These are phyloP conservation scores for Lysandra bellargus DNA, from an alignment of 2,888 invertebrate species.

Conservation along the genomic window DNA sequence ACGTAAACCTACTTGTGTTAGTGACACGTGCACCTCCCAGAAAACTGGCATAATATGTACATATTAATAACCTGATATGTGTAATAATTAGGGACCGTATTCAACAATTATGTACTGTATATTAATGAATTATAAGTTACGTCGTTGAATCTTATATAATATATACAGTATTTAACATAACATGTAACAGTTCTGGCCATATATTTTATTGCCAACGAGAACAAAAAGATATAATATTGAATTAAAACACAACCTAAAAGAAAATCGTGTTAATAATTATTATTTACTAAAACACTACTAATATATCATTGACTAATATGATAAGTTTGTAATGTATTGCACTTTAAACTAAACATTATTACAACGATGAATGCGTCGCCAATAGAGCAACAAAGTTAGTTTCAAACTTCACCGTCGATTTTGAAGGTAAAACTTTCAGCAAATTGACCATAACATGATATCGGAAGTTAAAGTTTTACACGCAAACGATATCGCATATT, in stretches of 20 bases:
- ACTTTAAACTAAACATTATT: slow-evolving; percentile 3
- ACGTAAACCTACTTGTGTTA: background rate
- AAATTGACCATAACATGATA: slow-evolving; percentile 25
- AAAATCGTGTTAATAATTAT: too few relatives aligned
- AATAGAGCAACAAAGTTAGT: slow-evolving; percentile 8
- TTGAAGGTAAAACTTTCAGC: slow-evolving; percentile 4
- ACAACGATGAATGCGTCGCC: background rate
- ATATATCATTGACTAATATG: background rate
- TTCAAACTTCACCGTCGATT: background rate
- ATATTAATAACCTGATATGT: background rate
- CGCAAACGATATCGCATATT: slow-evolving; percentile 10
- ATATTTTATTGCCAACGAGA: too few relatives aligned
- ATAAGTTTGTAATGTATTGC: background rate
- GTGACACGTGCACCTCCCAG: background rate
- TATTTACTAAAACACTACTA: too few relatives aligned
- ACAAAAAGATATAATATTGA: too few relatives aligned
- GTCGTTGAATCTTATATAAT: too few relatives aligned
- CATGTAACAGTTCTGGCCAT: too few relatives aligned
- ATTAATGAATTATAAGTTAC: too few relatives aligned
- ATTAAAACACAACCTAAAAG: too few relatives aligned
- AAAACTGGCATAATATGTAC: background rate
- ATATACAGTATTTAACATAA: too few relatives aligned
- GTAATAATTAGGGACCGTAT: too few relatives aligned
- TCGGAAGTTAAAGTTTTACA: slow-evolving; percentile 21
- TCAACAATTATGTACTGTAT: too few relatives aligned